phyloP scores from a whole-genome alignment of 2,888 invertebrate species.

The Branchellion lobata region DNA sequence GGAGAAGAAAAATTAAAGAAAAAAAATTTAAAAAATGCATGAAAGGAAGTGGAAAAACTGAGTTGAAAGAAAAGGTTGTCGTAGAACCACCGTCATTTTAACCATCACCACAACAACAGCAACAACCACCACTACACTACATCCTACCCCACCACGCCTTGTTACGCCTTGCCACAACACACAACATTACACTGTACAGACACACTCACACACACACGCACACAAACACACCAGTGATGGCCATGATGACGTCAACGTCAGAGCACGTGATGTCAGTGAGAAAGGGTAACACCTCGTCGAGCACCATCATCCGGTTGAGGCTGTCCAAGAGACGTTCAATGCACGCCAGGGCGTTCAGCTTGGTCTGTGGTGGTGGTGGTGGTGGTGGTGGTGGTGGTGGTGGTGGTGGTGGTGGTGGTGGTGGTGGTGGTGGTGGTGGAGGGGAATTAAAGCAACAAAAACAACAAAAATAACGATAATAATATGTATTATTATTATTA shows the following conservation, averaged over 20 bases:
- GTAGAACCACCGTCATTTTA: too few relatives aligned
- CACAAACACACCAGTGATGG: constrained; percentile 83
- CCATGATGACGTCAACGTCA: constrained; percentile 83
- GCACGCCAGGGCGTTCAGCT: constrained; percentile 62
- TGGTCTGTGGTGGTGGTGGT: constrained; percentile 63
- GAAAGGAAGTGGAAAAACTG: background rate
- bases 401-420: background rate
- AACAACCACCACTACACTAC: background rate
- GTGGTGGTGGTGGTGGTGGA: background rate
- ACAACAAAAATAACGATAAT: too few relatives aligned
- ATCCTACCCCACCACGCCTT: background rate
- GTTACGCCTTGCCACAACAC: background rate
- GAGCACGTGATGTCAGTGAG: constrained; percentile 80
- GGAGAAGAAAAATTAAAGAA: background rate
- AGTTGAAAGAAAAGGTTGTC: background rate
- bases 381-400: background rate
- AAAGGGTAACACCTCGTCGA: constrained; percentile 86
- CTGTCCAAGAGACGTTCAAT: constrained; percentile 77
- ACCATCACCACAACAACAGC: background rate
- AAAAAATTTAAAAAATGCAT: background rate
- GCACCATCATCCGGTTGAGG: constrained; percentile 81
- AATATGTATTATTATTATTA: too few relatives aligned
- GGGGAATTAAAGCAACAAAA: too few relatives aligned
- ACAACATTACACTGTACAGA: background rate
- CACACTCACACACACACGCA: too few relatives aligned